A percentile compares a stretch with the other conserved stretches of the same genome.
Conservation (phyloP, 1,140 invertebrate species). For the Zaprionus ghesquierei region DNA sequence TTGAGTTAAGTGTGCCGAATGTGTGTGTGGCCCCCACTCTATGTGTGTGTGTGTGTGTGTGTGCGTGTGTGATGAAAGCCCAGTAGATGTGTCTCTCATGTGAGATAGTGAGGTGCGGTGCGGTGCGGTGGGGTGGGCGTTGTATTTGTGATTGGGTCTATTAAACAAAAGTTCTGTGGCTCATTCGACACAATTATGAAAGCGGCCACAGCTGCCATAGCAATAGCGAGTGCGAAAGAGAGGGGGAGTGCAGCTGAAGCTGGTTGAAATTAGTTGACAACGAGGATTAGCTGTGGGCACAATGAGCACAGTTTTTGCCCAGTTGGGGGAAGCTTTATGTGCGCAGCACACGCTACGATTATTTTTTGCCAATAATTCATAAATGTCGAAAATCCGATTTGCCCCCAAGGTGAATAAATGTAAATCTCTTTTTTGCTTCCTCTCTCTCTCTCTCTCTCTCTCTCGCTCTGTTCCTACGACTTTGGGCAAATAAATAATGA, state of each 20-base stretch:
- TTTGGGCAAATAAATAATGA: slow-evolving; percentile 12
- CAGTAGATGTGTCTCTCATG: neutral
- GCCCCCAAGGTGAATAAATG: neutral
- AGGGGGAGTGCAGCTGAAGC: neutral
- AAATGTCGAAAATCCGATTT: slow-evolving; percentile 1
- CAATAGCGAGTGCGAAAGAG: neutral
- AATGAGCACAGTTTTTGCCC: slow-evolving; percentile 5
- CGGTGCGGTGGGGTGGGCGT: neutral
- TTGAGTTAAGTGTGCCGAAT: slow-evolving; percentile 66
- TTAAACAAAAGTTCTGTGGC: slow-evolving; percentile 74
- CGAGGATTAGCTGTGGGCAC: slow-evolving; percentile 2
- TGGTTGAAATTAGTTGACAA: slow-evolving; percentile 14
- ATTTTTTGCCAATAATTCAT: neutral
- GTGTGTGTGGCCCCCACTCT: neutral
- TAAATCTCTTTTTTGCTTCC: neutral
- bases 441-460: neutral
- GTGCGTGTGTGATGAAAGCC: neutral
- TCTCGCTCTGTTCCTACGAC: neutral
- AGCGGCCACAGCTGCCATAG: neutral
- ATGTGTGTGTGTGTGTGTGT: neutral
- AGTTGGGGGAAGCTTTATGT: neutral
- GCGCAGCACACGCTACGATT: neutral
- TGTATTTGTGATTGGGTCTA: slow-evolving; percentile 67
- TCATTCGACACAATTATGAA: slow-evolving; percentile 56
- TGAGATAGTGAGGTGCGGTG: neutral